Base-by-base conservation (phyloP, 2,113 vertebrate species). In the Genyomyrus donnyi region DNA sequence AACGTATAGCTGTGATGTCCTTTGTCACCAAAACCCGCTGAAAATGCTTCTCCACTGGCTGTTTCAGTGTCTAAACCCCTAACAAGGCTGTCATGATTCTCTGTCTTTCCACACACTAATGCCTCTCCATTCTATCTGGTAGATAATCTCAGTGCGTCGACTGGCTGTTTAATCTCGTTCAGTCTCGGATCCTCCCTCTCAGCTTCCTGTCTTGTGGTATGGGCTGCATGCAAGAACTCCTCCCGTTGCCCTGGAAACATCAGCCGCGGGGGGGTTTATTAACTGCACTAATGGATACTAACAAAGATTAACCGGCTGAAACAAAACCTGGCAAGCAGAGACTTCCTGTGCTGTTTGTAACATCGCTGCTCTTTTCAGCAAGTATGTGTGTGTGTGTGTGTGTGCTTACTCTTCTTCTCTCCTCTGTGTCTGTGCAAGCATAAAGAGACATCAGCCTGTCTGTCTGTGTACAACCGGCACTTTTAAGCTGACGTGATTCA, bases 281-380 rank as follows among this genome's bases (percentile, higher is more conserved):
- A 85, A 90, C 31, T 45, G 13, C 84, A 90, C 89, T 90, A 90
- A 90, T n/a, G 52, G 52, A 35, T 90, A 90, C 89, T 90, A 90
- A 90, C 89, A 49, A 48, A 77, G 80, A 85, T 90, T 90, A 90
- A 86, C 89, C 1, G 27, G 83, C 88, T 88, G 74, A 84, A 39
- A 31, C 17, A 62, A 86, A 85, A 85, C 89, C 24, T 89, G 56
- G 53, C 52, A 56, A 80, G 66, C 80, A 85, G 13, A 31, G 39
- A 58, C 52, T 85, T 53, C 56, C 53, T 42, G 13, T 90, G 39
- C n/a, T 53, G 39, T 46, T 85, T 48, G 31, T 85, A 6, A 50
- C 53, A 56, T 86, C 42, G 3, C n/a, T 31, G 45, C 89, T 85
- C 24, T 77, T 74, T 62, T 49, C 62, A 48, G 62, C 53, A 35